Conservation (phyloP, 1,140 invertebrate genomes). For the Meloidogyne chitwoodi region DNA sequence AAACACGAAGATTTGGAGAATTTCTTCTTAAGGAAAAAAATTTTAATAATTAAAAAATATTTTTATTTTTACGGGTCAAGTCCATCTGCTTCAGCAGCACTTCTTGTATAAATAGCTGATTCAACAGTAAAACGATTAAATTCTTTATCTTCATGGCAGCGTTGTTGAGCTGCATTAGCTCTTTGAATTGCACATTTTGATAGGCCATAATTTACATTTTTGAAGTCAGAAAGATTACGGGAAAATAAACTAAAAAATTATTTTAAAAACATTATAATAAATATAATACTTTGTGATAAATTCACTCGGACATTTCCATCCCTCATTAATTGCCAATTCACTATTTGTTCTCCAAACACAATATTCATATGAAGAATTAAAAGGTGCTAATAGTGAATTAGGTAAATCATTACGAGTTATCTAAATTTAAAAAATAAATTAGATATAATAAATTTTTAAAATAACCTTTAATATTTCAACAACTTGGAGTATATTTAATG, state of each 20-base stretch:
- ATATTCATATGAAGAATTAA: slow-evolving; percentile 22
- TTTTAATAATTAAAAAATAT: not conserved
- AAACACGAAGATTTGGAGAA: slow-evolving; percentile 12
- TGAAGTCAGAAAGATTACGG: not conserved
- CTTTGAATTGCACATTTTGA: slow-evolving; percentile 24
- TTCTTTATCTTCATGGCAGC: slow-evolving; percentile 1
- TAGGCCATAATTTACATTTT: slow-evolving; percentile 1
- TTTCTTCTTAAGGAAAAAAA: not conserved
- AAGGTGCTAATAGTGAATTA: slow-evolving; percentile 9
- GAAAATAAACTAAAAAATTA: slow-evolving; percentile 8
- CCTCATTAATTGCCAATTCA: slow-evolving; percentile 1
- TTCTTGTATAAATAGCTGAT: slow-evolving; percentile 14
- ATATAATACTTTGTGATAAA: slow-evolving; percentile 13
- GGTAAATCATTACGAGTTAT: slow-evolving; percentile 23
- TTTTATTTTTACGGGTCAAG: not conserved
- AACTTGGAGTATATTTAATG: slow-evolving; percentile 24
- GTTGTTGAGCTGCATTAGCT: slow-evolving; percentile 1
- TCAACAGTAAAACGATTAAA: slow-evolving; percentile 17
- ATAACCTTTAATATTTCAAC: slow-evolving; percentile 24
- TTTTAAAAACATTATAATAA: not conserved
- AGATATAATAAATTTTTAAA: not conserved
- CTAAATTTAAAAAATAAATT: slow-evolving; percentile 1
- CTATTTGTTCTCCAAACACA: slow-evolving; percentile 28
- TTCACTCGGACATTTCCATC: slow-evolving; percentile 4
- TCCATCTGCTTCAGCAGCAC: slow-evolving; percentile 4